Conservation (phyloP, 2,888 invertebrate genomes). For the Pseudococcus jackbeardsleyi region DNA sequence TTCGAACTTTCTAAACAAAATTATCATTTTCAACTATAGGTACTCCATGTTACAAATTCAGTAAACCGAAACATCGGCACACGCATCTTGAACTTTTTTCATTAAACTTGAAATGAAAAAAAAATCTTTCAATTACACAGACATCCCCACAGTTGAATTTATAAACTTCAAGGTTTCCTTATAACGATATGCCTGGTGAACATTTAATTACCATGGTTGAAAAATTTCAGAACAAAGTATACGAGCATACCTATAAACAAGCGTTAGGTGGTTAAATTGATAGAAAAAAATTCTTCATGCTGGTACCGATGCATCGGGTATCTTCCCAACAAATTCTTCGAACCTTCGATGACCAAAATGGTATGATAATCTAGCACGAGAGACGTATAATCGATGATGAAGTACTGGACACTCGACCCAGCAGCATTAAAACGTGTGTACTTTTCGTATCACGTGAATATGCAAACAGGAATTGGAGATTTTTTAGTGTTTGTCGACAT, state of each 20-base stretch:
- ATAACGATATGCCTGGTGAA: constrained; percentile 32
- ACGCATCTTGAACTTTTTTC: constrained; percentile 44
- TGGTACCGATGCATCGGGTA: too few relatives aligned
- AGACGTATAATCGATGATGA: neutral
- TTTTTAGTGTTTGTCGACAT: constrained; percentile 5
- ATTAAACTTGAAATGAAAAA: constrained; percentile 41
- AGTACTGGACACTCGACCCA: neutral
- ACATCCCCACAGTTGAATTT: constrained; percentile 18
- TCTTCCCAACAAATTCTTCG: neutral
- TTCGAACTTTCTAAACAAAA: constrained; percentile 9
- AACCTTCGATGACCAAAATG: constrained; percentile 25
- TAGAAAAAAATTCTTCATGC: neutral
- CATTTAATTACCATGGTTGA: constrained; percentile 42
- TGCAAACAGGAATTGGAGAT: constrained; percentile 23
- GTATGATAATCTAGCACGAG: neutral
- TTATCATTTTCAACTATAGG: neutral
- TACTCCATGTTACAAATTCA: constrained; percentile 4
- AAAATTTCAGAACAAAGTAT: constrained; percentile 16
- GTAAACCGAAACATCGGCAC: constrained; percentile 13
- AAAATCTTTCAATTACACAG: constrained; percentile 32
- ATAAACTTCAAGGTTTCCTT: constrained; percentile 23
- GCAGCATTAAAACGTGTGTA: constrained; percentile 2
- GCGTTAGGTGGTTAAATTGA: neutral
- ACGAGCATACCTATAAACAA: neutral
- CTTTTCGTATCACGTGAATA: constrained; percentile 28